phyloP scores from a whole-genome alignment of 2,888 invertebrate genomes.

The Clepsis dumicolana region DNA sequence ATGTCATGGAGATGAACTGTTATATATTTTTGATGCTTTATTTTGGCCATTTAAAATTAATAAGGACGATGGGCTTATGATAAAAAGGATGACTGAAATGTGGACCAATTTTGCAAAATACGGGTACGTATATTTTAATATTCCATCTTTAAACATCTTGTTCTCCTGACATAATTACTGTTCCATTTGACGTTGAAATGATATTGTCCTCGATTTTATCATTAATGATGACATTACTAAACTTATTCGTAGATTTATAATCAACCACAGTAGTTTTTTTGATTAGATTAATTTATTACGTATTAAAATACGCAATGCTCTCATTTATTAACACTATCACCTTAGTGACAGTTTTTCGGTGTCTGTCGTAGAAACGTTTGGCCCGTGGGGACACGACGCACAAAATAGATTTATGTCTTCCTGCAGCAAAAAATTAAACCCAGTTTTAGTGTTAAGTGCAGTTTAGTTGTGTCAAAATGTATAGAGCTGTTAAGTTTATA shows the following conservation, averaged over 20 bases:
- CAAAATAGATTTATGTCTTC: no score
- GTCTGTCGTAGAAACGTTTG: no score
- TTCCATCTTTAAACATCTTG: background rate
- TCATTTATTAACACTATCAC: no score
- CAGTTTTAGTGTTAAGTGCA: no score
- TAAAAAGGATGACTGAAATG: constrained; percentile 53
- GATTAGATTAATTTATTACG: background rate
- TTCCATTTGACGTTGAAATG: no score
- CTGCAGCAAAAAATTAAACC: no score
- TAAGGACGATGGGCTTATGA: constrained; percentile 48
- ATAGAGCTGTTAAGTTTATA: no score
- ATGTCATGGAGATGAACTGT: constrained; percentile 44
- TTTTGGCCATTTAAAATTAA: constrained; percentile 37
- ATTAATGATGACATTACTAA: background rate
- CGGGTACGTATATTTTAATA: constrained; percentile 48
- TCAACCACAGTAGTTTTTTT: background rate
- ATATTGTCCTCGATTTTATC: background rate
- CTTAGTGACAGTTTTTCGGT: no score
- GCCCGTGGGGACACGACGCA: no score
- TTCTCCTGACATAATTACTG: background rate
- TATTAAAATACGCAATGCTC: no score
- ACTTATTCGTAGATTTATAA: background rate
- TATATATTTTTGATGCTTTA: constrained; percentile 40
- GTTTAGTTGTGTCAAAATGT: no score
- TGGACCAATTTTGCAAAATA: constrained; percentile 61